Base-by-base conservation (phyloP, 2,113 vertebrate genomes). In the Paralichthys olivaceus region DNA sequence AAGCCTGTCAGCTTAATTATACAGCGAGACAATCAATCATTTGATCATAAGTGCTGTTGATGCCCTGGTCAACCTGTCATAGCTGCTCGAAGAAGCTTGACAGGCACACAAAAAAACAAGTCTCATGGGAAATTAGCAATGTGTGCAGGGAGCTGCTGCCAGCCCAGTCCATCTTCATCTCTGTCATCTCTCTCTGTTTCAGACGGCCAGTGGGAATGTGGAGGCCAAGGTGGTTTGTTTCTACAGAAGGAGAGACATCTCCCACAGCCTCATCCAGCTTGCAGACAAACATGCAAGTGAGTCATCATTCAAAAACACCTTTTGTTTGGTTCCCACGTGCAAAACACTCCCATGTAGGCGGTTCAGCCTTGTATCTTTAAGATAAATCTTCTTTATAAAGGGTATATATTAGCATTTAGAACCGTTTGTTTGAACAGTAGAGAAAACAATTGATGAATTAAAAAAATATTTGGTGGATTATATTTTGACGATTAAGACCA, bases 161-260 rank as follows among this genome's bases (percentile, higher is more conserved):
- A 23, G 4, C 25, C 25, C 55, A 11, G 3, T 56, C 25, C 55
- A n/a, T 0, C 14, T 53, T 53, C 60, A 56, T 49, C 60, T 63
- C 26, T 80, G 14, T 81, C 1, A 29, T 85, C 47, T 85, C 19
- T 34, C 43, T 85, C 51, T 32, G 34, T 95, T 94, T 91, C 94
- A 99, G 97, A 99, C 97, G 43, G 96, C 97, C 64, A 98, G 96
- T 88, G 97, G 97, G 82, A 99, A 98, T 0, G 97, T 99, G 93
- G 97, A 99, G 93, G 97, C 97, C 82, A 99, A 99, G 94, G 97
- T 99, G 84, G 97, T 99, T 66, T 99, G 97, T 91, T 99, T 99
- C 94, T 99, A 98, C 92, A 96, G 97, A 84, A 90, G 97, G 83
- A 95, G 97, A 90, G 97, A 99, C 92, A 99, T 99, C 91, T 99